phyloP scores from a whole-genome alignment of 2,888 invertebrate genomes.

The Eulithis testata region DNA sequence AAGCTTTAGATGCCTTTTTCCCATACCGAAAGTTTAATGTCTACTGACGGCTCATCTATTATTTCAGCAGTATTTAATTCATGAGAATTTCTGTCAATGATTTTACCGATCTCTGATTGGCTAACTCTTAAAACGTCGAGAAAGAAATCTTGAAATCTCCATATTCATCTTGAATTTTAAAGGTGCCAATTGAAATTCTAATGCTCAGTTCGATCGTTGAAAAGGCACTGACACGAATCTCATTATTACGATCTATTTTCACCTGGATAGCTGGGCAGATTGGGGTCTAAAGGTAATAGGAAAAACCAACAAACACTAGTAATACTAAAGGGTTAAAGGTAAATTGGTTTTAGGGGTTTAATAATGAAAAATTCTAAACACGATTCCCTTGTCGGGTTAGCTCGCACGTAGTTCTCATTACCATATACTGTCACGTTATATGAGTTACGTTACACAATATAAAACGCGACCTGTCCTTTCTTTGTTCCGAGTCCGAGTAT shows the following conservation, averaged over 20 bases:
- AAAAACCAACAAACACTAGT: slow-evolving; percentile 2
- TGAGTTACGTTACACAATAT: slow-evolving; percentile 17
- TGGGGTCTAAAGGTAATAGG: slow-evolving; percentile 2
- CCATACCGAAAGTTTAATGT: too few species aligned
- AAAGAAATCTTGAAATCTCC: slow-evolving; percentile 16
- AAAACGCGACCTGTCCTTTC: slow-evolving; percentile 12
- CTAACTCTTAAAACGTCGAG: background rate
- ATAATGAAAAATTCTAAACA: slow-evolving; percentile 21
- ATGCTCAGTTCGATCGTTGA: slow-evolving; percentile 13
- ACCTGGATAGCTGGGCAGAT: slow-evolving; percentile 8
- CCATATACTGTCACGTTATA: slow-evolving; percentile 22
- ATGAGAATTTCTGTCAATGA: background rate
- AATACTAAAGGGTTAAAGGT: background rate
- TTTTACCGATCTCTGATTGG: slow-evolving; percentile 1
- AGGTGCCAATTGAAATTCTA: slow-evolving; percentile 29
- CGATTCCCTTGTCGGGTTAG: slow-evolving; percentile 11
- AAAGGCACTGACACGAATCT: slow-evolving; percentile 22
- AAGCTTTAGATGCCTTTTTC: too few species aligned
- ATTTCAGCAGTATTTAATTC: background rate
- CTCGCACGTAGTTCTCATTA: slow-evolving; percentile 21
- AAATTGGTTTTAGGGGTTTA: background rate
- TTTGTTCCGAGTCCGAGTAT: slow-evolving; percentile 9
- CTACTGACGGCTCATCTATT: too few species aligned
- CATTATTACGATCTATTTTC: slow-evolving; percentile 25
- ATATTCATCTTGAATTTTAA: slow-evolving; percentile 24